Base-by-base conservation (phyloP, 2,797 vertebrate genomes). In the Merluccius polli region DNA sequence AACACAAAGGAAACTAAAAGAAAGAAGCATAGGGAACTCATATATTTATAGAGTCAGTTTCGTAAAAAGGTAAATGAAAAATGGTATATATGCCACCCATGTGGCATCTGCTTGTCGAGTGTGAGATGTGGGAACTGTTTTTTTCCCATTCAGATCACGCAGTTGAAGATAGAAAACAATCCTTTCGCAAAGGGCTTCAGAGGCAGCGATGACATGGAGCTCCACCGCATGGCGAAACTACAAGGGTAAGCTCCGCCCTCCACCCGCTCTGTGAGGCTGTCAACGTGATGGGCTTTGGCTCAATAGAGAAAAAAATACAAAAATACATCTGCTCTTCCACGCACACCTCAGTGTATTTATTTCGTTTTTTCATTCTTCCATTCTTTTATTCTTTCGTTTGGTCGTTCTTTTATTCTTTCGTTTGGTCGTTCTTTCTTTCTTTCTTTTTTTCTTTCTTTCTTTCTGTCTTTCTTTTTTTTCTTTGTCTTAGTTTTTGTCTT, bases 181-280 rank as follows among this genome's bases (percentile, higher is more conserved):
- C 98, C n/a, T n/a, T 99, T 99, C 6, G 98, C 98, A 0, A 99
- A 99, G 86, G 98, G 98, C 52, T 99, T 99, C 92, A 94, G 98
- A 33, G 98, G 98, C 84, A 98, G 96, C 0, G 98, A 99, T 0
- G 97, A 99, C 88, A 96, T 98, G 87, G 97, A 99, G 83, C 91
- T 97, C 36, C 97, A 98, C 84, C 95, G 96, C 73, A 96, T 98
- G 95, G 97, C 96, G 75, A 91, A 91, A 79, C 81, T 91, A 38
- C 89, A 90, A 78, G 85, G 90, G 91, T 91, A 85, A 90, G 89
- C 79, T 10, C 30, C 65, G 71, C 32, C 77, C 63, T 67, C 18
- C 72, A 24, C 24, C 16, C 2, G 10, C 63, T 29, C 63, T 15
- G 18, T 11, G 59, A 27, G 1, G 15, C 44, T 48, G 44, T 1